These are phyloP conservation scores for Corythoichthys intestinalis DNA, from an alignment of 2,113 vertebrate species.

Conservation along the genomic window DNA sequence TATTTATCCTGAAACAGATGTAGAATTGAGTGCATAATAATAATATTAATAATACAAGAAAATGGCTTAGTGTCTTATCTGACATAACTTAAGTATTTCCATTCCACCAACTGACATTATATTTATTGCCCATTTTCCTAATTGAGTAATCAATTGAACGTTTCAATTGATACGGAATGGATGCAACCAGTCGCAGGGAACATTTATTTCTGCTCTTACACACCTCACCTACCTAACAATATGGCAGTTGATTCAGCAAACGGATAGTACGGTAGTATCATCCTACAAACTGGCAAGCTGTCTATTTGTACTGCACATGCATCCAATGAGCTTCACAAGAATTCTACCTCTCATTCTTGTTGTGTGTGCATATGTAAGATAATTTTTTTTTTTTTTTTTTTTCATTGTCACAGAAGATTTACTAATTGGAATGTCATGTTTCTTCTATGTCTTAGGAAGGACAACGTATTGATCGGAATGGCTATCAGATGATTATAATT, in stretches of 20 bases:
- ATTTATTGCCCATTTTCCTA: constrained; percentile 5
- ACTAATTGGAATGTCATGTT: not conserved
- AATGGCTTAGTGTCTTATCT: not conserved
- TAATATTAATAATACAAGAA: not conserved
- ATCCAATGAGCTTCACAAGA: not conserved
- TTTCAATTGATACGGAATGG: constrained; percentile 15
- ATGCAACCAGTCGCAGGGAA: constrained; percentile 5
- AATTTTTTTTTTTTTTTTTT: not conserved
- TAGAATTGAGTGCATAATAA: too few relatives aligned
- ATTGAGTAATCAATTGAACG: constrained; percentile 12
- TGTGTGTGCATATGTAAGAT: not conserved
- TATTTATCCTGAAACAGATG: not conserved
- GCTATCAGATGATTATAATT: not conserved
- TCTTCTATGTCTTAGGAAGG: not conserved
- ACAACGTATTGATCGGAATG: not conserved
- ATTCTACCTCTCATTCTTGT: not conserved
- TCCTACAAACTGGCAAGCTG: not conserved
- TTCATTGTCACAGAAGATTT: not conserved
- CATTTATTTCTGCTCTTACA: constrained; percentile 3
- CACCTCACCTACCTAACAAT: constrained; percentile 15
- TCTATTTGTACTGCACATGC: not conserved
- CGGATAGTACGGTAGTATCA: constrained; percentile 1
- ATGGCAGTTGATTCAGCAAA: constrained; percentile 12
- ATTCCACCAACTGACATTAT: not conserved
- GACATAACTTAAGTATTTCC: constrained; percentile 4